These are phyloP conservation scores for Zaprionus obscuricornis DNA, from an alignment of 2,888 invertebrate genomes.

Conservation along the genomic window DNA sequence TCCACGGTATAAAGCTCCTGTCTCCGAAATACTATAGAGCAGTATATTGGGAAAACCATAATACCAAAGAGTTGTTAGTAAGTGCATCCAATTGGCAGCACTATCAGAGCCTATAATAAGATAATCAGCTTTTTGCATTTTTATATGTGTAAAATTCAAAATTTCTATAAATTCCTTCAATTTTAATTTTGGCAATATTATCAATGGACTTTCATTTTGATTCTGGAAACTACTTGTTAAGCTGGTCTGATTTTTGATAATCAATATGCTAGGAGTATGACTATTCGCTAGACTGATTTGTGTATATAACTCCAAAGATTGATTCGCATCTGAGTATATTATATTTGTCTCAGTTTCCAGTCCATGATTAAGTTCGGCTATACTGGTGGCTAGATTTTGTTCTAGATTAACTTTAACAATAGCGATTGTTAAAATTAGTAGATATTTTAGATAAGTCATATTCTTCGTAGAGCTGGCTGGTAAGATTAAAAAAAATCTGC, in stretches of 20 bases:
- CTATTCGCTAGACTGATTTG: constrained; percentile 7
- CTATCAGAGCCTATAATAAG: constrained; percentile 31
- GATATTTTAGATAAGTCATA: too few species aligned
- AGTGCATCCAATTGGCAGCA: constrained; percentile 23
- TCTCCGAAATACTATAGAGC: constrained; percentile 48
- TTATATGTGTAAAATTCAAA: too few species aligned
- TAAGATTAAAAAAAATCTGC: too few species aligned
- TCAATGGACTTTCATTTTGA: too few species aligned
- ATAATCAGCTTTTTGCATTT: constrained; percentile 41
- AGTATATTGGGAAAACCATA: constrained; percentile 49
- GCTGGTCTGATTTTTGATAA: not conserved
- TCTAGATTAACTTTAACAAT: not conserved
- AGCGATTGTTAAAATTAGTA: too few species aligned
- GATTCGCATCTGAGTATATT: constrained; percentile 14
- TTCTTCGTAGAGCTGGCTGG: too few species aligned
- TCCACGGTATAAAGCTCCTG: too few species aligned
- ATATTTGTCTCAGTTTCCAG: constrained; percentile 37
- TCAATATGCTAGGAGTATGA: constrained; percentile 38
- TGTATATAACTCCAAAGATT: constrained; percentile 5
- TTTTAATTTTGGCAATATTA: too few species aligned
- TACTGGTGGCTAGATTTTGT: constrained; percentile 12
- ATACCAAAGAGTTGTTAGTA: constrained; percentile 28
- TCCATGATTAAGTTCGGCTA: constrained; percentile 26
- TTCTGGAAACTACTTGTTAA: constrained; percentile 4
- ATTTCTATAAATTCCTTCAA: too few species aligned